phyloP scores from a whole-genome alignment of 2,797 vertebrate species.

The Oryzias sinensis region DNA sequence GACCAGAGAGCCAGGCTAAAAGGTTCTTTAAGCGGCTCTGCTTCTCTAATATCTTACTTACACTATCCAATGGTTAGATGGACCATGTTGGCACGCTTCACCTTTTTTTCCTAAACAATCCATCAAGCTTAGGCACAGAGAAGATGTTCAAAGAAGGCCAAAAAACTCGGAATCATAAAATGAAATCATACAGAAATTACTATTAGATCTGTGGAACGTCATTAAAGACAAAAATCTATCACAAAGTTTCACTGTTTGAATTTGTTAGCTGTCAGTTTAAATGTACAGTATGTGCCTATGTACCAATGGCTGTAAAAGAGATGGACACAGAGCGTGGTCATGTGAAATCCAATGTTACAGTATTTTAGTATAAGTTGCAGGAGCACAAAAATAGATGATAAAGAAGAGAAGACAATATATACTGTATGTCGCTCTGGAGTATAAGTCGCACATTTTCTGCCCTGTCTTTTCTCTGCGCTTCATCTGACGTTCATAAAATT shows the following conservation, averaged over 20 bases:
- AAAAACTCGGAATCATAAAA: slow-evolving; percentile 55
- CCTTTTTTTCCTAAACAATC: slow-evolving; percentile 34
- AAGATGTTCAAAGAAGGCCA: slow-evolving; percentile 33
- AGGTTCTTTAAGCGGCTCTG: slow-evolving; percentile 31
- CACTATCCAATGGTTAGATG: slow-evolving; percentile 18
- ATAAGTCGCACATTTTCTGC: no score
- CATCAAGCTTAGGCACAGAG: slow-evolving; percentile 18
- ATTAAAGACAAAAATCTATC: slow-evolving; percentile 2
- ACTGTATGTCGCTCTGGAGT: no score
- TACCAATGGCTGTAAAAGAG: no score
- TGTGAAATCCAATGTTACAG: no score
- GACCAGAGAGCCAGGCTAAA: slow-evolving; percentile 25
- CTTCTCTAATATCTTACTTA: slow-evolving; percentile 37
- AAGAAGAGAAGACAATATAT: no score
- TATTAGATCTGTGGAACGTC: slow-evolving; percentile 25
- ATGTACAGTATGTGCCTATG: no score
- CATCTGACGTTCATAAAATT: no score
- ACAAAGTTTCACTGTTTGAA: slow-evolving; percentile 3
- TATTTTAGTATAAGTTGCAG: no score
- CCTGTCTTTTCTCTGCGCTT: no score
- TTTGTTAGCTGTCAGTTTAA: not conserved
- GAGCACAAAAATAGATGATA: no score
- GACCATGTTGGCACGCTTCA: slow-evolving; percentile 26
- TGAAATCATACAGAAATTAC: slow-evolving; percentile 46
- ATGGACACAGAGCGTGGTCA: no score